Base-by-base conservation (phyloP, 2,888 invertebrate genomes). In the Stenodema calcarata region DNA sequence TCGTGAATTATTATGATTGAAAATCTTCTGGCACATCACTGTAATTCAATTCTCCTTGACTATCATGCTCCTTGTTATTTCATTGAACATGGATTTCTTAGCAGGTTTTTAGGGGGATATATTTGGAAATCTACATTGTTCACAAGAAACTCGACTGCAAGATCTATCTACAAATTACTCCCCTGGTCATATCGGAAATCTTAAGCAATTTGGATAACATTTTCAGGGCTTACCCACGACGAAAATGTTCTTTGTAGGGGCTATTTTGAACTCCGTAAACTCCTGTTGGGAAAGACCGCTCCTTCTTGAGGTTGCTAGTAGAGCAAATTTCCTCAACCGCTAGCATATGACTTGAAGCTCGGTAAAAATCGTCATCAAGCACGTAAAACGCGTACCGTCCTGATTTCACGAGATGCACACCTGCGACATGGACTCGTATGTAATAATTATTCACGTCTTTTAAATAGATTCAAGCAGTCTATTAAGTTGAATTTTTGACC, bases 291-390 rank as follows among this genome's bases (percentile, higher is more conserved):
- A 78, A 78, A 12, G 78, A 27, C 11, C 27, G 14, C 47, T 78
- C 78, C 23, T 78, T 78, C 16, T 16, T 14, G 0, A 78, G 3
- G 42, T 23, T 27, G 47, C 78, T 78, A 11, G 47, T 78, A 0
- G 78, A 44, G 78, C 78, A 78, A 27, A 78, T 44, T 18, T 78
- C 78, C 27, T 78, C 78, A 42, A 44, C n/a, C 9, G 44, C 6
- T 3, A 78, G 44, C 44, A 28, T 44, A 14, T n/a, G 2, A 2
- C 28, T 28, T 11, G 44, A 35, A 16, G 23, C 44, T 16, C 78
- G 42, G 44, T 78, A 78, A 27, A 78, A 78, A 78, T 78, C 78
- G 27, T 78, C 78, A 14, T 41, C 78, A n/a, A 78, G 78, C n/a
- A 78, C 47, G 14, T 78, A 78, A 14, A 78, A 42, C 18, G 78